Evolutionary conservation across 2,888 invertebrate genomes (phyloP), one percentile per base, ranked within the genome.

Genomic region (Mythimna impura): DNA sequence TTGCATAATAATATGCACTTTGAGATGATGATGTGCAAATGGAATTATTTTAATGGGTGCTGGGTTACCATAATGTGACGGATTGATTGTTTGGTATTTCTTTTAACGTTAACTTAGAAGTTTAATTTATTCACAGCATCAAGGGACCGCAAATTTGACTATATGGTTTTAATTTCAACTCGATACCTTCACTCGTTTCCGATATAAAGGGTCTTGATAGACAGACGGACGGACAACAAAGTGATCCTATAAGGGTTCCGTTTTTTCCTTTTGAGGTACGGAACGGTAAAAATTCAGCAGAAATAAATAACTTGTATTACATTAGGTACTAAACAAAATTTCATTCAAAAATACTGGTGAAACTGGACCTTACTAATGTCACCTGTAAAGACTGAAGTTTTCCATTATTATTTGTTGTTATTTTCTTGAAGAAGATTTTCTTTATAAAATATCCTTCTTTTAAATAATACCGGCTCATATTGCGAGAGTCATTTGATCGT

Each of bases 1-100:
- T 67, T 71, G 67, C 76, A 76, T 71, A 70, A 58, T 71, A 72
- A 67, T 78, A 50, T 73, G 73, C 63, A 82, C 25, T 69, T 30
- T 61, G 60, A 20, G 40, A 61, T 10, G 34, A 10, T 70, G 60
- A 64, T 60, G 50, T 65, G 69, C 2, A 66, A 54, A 72, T 64
- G 63, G 54, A 58, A 74, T 66, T 80, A 74, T 40, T 66, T 0
- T 36, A 63, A 74, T 76, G 61, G 50, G 7, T 17, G 10, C 20
- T 61, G 30, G 12, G 40, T 61, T 78, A 67, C n/a, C 36, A 52
- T 61, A 66, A 52, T 62, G 9, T 30, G 52, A 14, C 9, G 4
- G 8, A 20, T 71, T 52, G 1, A 60, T 57, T 52, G 34, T 58
- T 52, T 63, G 12, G 25, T 25, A 25, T 25, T 25, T 25, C 25